These are phyloP conservation scores for Neomorphus geoffroyi DNA, from an alignment of 2,797 vertebrate species.

Conservation along the genomic window DNA sequence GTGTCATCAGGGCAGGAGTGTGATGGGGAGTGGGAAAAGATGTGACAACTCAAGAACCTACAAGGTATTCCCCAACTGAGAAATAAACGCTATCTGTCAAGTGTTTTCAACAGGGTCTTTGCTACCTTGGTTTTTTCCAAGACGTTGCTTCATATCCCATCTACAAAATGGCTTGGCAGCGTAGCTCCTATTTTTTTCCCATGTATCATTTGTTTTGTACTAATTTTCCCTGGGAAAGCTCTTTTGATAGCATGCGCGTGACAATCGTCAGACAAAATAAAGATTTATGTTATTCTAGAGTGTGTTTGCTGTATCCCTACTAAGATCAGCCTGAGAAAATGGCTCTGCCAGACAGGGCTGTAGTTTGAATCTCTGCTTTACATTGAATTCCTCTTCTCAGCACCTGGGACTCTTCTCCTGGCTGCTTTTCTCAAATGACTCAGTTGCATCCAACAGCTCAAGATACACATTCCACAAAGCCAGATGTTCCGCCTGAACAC, in stretches of 20 bases:
- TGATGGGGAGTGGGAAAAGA: not conserved
- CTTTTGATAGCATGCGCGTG: constrained; percentile 13
- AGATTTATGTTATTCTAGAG: constrained; percentile 38
- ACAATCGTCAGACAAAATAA: constrained; percentile 19
- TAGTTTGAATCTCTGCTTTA: not conserved
- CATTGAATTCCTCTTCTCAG: not conserved
- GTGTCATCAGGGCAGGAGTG: constrained; percentile 17
- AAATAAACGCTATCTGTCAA: not conserved
- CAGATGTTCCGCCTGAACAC: not conserved
- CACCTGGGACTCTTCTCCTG: not conserved
- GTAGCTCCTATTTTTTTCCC: not conserved
- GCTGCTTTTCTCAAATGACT: not conserved
- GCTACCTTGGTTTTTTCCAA: not conserved
- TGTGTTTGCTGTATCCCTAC: not conserved
- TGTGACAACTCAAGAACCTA: not conserved
- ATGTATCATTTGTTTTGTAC: constrained; percentile 19
- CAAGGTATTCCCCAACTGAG: not conserved
- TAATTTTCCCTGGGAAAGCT: not conserved
- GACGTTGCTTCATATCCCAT: not conserved
- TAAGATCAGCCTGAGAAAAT: not conserved
- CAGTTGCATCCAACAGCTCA: not conserved
- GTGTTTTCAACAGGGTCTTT: not conserved
- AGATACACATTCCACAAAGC: not conserved
- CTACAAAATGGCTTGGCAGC: rapidly evolving
- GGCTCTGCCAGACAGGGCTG: not conserved